Evolutionary conservation across 92 coral and sea anemone genomes (phyloP), one percentile per base, ranked within the genome.

Genomic region (Metridium senile): DNA sequence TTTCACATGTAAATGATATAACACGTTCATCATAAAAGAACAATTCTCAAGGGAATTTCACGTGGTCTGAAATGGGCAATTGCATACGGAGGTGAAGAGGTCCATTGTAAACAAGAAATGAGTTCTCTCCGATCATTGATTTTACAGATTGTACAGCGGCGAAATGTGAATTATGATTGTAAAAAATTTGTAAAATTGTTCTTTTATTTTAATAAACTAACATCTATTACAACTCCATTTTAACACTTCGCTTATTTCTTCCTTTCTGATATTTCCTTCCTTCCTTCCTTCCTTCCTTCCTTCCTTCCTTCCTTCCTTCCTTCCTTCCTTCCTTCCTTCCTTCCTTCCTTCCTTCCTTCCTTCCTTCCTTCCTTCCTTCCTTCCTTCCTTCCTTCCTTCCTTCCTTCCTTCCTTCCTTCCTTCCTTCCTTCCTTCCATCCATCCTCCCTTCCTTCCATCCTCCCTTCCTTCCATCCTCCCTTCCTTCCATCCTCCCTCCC

Each of bases 171-270:
- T 27, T 63, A 30, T 29, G 1, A 31, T 54, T 63, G 69, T 63
- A 29, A 63, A 63, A 59, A 59, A 7, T 28, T 63, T 63, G 69
- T 31, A 63, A 63, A 21, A 59, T 59, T 23, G 65, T 59, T 59
- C 65, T 63, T 63, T 27, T 63, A 63, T 63, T 63, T 35, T 31
- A 63, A 63, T 63, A 63, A 63, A 63, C 2, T 1, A 28, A 63
- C 27, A 29, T 63, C 1, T 29, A 13, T 25, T 20, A 23, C 29
- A 30, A 26, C 20, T 63, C 27, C 31, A 28, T 1, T 59, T 59
- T 11, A 23, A 2, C n/a, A n/a, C 1, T 63, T 39, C 13, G 69
- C 28, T 3, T 54, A n/a, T 54, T 54, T 54, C 49, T 54, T 54
- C 61, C 17, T 54, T 9, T 17, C 61, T 54, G 4, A 2, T 17